Base-by-base conservation (phyloP, 2,888 invertebrate genomes). In the Cenopis cana region DNA sequence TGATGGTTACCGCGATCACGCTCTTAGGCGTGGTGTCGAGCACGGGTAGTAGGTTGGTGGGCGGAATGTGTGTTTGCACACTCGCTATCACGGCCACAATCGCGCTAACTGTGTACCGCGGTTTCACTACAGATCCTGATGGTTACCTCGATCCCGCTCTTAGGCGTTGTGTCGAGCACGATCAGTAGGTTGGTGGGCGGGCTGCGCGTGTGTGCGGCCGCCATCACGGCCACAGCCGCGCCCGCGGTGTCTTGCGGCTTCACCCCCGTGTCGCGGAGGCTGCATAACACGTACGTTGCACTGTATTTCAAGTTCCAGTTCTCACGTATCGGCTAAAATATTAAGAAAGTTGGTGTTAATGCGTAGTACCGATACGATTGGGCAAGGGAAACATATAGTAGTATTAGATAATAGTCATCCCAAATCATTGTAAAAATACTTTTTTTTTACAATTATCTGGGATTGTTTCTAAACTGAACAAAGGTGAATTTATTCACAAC, bases 221-320 rank as follows among this genome's bases (percentile, higher is more conserved):
- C 80, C 3, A 92, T 70, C 20, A 93, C 85, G 0, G 93, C 87
- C 66, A 93, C 79, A 0, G 91, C 84, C 69, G 93, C 88, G 56
- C 93, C 88, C 49, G 90, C 85, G 50, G 92, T 89, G 80, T 93
- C 89, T 76, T 91, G 84, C 54, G 93, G 84, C 82, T 82, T 95
- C 90, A 87, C 97, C 81, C 78, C 97, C 94, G 89, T 97, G 64
- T 89, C 88, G 41, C 95, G 95, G 72, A 98, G 89, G 10, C 97
- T 96, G 79, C 98, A 98, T 74, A 98, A 92, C 33, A 98, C 95
- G 86, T 98, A 98, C 80, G 97, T 97, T 10, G 98, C 98, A 84
- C 97, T 98, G 90, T 97, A 98, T 84, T 97, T 97, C 33, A 98
- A 92, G 85, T 97, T 98, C 98, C 98, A 98, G 85, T 98, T 98